Base-by-base conservation (phyloP, 23 tunicate genomes). In the Styela clava region DNA sequence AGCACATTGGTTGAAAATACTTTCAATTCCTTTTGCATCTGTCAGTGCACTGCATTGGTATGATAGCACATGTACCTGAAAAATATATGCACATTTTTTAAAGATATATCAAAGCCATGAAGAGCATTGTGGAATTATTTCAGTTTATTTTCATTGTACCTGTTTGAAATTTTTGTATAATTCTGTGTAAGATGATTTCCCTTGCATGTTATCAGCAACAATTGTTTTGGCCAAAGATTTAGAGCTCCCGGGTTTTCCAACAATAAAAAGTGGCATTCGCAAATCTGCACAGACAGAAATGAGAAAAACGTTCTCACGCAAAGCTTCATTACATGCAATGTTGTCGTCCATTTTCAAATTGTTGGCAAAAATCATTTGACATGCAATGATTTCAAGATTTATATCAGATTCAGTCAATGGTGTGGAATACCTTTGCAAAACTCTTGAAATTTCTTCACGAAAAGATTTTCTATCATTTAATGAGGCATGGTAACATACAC, bases 161-260 rank as follows among this genome's bases (percentile, higher is more conserved):
- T 81, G 81, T 56, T 87, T 87, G 0, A 87, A 68, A 33, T 76
- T 34, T 23, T 64, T 52, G 56, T 83, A 87, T 32, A 87, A 35
- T 64, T 52, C 65, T 36, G 27, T 69, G 1, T 24, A 69, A 2
- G 92, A 82, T 1, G 67, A 52, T 21, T 1, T 51, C 0, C 92
- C 92, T 69, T 83, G 83, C 92, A 87, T 87, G 21, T 79, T 85
- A 51, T 56, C 78, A 1, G 83, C 72, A 2, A 74, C 86, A 27
- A 87, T 77, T 3, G 92, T 87, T 76, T 87, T 87, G 0, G 92
- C 92, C 31, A 87, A 79, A 28, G 92, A 87, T 68, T 87, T 87
- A 35, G 92, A 87, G 35, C 92, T 87, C 31, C 92, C 92, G 24
- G 92, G 92, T 36, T 87, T 87, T 0, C 92, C 92, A 35, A 87